phyloP scores from a whole-genome alignment of 2,888 invertebrate species.

The Augochlorella aurata region DNA sequence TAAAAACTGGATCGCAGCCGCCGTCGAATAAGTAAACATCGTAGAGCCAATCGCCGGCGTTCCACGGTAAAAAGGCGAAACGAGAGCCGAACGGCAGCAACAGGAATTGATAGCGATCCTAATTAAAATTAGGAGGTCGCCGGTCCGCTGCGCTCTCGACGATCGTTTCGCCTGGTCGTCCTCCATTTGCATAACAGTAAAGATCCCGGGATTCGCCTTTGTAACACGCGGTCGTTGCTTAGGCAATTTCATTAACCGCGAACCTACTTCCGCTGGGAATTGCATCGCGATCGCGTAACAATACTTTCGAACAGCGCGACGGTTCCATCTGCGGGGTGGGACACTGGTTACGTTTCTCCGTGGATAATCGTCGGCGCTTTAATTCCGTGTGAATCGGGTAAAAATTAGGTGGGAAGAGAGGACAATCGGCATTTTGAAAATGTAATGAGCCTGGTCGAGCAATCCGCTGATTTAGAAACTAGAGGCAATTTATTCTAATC shows the following conservation, averaged over 20 bases:
- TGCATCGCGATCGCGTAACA: slow-evolving; percentile 43
- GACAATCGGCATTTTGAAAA: neutral
- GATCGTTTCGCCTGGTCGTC: slow-evolving; percentile 56
- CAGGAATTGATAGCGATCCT: slow-evolving; percentile 57
- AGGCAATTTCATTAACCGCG: slow-evolving; percentile 66
- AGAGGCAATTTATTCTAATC: slow-evolving; percentile 11
- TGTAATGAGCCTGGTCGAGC: neutral
- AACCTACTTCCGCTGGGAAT: slow-evolving; percentile 46
- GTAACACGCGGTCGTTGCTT: slow-evolving; percentile 52
- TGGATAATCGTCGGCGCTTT: slow-evolving; percentile 7
- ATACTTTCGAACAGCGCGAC: slow-evolving; percentile 19
- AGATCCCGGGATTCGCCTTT: slow-evolving; percentile 55
- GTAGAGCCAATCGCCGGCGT: neutral
- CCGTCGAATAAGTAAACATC: neutral
- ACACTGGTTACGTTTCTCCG: neutral
- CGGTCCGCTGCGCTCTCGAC: slow-evolving; percentile 53
- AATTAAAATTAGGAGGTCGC: slow-evolving; percentile 64
- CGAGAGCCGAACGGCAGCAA: slow-evolving; percentile 1
- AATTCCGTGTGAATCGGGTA: slow-evolving; percentile 17
- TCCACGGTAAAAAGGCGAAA: neutral
- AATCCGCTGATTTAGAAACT: neutral
- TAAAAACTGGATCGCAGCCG: neutral
- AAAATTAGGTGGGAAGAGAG: slow-evolving; percentile 3
- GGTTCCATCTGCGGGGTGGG: slow-evolving; percentile 3
- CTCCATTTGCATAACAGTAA: slow-evolving; percentile 71